phyloP scores from a whole-genome alignment of 1,140 invertebrate genomes.

The Parapsyche elsis region DNA sequence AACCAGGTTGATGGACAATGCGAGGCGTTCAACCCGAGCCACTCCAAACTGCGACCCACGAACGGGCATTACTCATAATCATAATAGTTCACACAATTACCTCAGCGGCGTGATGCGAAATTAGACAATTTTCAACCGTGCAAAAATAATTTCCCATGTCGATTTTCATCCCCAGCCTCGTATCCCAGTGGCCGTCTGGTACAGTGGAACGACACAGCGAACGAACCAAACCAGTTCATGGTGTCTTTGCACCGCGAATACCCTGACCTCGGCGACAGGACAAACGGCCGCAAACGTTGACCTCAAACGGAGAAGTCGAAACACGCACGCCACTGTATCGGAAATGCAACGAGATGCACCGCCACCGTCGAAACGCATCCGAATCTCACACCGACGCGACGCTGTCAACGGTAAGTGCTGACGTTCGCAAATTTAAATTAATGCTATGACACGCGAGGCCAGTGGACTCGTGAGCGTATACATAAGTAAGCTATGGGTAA shows the following conservation, averaged over 20 bases:
- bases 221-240: not conserved
- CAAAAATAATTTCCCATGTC: too few relatives aligned
- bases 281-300: not conserved
- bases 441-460: too few relatives aligned
- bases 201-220: not conserved
- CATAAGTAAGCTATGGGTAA: too few relatives aligned
- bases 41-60: conserved; percentile 6
- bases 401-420: too few relatives aligned
- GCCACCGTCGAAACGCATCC: not conserved
- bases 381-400: too few relatives aligned
- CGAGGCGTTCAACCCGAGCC: not conserved
- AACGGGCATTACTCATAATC: not conserved
- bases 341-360: not conserved
- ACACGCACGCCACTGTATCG: not conserved
- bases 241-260: conserved; percentile 7
- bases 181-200: too few relatives aligned
- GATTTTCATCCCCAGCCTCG: too few relatives aligned
- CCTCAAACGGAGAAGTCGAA: not conserved
- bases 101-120: too few relatives aligned
- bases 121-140: too few relatives aligned
- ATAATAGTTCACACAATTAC: too few relatives aligned
- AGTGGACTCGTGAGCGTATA: too few relatives aligned
- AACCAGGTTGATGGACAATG: conserved; percentile 5
- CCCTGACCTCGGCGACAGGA: conserved; percentile 1
- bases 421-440: too few relatives aligned